A percentile compares a stretch with the other conserved stretches of the same genome.
These are phyloP conservation scores for Cottoperca gobio DNA, from an alignment of 2,797 vertebrate genomes.

Conservation along the genomic window DNA sequence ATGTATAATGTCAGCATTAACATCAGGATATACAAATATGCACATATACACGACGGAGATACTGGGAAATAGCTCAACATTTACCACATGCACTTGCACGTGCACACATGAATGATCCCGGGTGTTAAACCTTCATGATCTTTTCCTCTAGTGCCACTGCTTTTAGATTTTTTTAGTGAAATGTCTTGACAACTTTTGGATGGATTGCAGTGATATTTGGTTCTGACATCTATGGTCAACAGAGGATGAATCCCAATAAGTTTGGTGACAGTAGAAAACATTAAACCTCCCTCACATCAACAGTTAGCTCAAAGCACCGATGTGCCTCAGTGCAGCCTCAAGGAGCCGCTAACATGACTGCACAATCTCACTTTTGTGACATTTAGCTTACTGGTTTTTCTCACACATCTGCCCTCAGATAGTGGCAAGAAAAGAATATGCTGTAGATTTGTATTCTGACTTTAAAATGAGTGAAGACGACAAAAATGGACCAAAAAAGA, in stretches of 20 bases:
- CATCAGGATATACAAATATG: neutral
- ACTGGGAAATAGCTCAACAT: neutral
- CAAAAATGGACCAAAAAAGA: neutral
- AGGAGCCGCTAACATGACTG: neutral
- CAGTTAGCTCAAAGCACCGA: neutral
- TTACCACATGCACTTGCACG: neutral
- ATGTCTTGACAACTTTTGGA: neutral
- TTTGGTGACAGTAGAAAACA: neutral
- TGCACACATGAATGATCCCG: neutral
- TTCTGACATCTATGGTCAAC: neutral
- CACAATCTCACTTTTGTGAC: neutral
- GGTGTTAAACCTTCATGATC: neutral
- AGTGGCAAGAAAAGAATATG: neutral
- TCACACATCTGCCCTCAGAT: neutral
- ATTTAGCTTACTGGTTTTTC: neutral
- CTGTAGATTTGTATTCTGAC: neutral
- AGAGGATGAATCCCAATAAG: neutral
- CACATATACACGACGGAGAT: neutral
- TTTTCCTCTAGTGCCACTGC: neutral
- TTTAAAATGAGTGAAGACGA: neutral
- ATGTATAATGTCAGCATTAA: neutral
- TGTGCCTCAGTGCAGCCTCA: neutral
- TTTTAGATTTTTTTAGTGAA: neutral
- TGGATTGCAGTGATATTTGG: neutral
- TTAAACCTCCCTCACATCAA: neutral